Conservation (phyloP, 1,140 invertebrate species). For the Trichoplusia ni region DNA sequence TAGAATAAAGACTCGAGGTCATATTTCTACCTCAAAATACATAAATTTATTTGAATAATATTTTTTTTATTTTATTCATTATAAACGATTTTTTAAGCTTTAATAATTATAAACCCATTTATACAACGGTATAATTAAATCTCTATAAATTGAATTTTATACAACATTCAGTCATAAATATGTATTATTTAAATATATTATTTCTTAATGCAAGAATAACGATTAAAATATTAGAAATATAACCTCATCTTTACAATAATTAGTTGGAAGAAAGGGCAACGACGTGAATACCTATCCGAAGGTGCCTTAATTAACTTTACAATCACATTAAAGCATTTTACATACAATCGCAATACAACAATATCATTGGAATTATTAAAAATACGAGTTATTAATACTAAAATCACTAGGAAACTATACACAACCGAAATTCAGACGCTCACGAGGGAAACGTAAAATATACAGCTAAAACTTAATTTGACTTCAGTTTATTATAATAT, state of each 20-base stretch:
- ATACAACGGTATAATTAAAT: neutral
- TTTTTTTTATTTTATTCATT: too few species aligned
- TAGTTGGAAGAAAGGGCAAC: constrained; percentile 16
- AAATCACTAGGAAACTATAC: constrained; percentile 40
- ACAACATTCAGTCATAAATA: neutral
- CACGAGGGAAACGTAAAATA: constrained; percentile 36
- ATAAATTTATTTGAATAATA: neutral
- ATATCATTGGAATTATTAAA: constrained; percentile 35
- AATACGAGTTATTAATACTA: constrained; percentile 31
- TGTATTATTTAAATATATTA: neutral
- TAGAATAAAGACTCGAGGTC: constrained; percentile 19
- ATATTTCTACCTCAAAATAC: constrained; percentile 2
- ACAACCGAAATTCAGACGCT: constrained; percentile 55
- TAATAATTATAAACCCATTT: neutral
- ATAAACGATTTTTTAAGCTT: neutral
- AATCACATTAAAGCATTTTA: constrained; percentile 33
- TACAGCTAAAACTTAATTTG: constrained; percentile 52
- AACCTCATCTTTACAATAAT: constrained; percentile 18
- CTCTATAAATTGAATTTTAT: neutral
- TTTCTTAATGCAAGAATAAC: neutral
- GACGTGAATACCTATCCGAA: constrained; percentile 21
- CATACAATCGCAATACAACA: constrained; percentile 32
- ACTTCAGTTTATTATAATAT: constrained; percentile 45
- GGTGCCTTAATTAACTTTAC: constrained; percentile 20
- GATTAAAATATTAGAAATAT: constrained; percentile 17